A percentile compares a stretch with the other conserved stretches of the same genome.
Evolutionary conservation across 2,113 vertebrate species (phyloP).

Genomic region (Anser brachyrhynchus): DNA sequence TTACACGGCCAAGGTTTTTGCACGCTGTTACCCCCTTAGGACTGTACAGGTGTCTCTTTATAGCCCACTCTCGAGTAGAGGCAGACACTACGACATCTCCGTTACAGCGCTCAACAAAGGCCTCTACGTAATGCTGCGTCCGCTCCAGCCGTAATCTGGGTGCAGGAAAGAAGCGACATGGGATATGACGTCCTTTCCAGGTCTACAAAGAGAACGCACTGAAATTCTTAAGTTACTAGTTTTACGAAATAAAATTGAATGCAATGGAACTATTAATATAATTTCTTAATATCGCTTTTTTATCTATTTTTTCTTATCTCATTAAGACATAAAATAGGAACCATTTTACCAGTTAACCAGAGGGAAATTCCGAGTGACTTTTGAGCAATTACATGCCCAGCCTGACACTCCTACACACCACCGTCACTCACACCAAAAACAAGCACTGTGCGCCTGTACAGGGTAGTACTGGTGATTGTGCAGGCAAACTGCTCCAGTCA

Average conservation of each 20-base stretch:
- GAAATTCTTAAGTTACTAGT: background rate
- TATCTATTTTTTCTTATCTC: background rate
- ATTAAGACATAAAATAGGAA: background rate
- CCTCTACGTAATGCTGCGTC: constrained; percentile 85
- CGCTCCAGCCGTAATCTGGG: constrained; percentile 85
- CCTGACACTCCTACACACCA: rapidly evolving
- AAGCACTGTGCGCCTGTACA: background rate
- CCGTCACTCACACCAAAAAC: background rate
- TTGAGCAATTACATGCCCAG: background rate
- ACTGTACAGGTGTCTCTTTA: constrained; percentile 87
- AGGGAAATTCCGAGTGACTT: background rate
- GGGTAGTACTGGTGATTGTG: rapidly evolving
- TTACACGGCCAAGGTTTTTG: constrained; percentile 86
- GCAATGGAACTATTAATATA: background rate
- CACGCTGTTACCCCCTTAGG: constrained; percentile 84
- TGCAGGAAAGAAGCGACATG: background rate
- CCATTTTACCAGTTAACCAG: background rate
- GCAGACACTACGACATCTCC: constrained; percentile 85
- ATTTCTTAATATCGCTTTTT: background rate
- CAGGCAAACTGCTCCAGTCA: background rate
- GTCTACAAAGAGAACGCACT: background rate
- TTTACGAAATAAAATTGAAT: background rate
- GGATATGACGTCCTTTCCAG: background rate
- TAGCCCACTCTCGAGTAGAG: constrained; percentile 92
- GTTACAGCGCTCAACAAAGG: constrained; percentile 77